A percentile compares a stretch with the other conserved stretches of the same genome.
These are phyloP conservation scores for Papilio aristodemus DNA, from an alignment of 1,140 invertebrate genomes.

Conservation along the genomic window DNA sequence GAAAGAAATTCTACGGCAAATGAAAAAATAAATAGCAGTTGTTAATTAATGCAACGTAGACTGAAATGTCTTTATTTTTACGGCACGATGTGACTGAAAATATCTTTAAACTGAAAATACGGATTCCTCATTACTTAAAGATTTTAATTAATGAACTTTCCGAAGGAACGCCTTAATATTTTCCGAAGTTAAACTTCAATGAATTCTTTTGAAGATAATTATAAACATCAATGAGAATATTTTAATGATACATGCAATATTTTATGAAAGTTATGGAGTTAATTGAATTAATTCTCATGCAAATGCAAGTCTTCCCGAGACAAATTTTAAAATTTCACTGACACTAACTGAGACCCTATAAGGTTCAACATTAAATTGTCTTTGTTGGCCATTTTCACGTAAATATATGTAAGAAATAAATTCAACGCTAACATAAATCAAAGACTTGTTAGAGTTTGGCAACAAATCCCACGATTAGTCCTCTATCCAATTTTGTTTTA, in stretches of 20 bases:
- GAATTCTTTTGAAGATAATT: background rate
- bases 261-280: too few relatives aligned
- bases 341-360: too few relatives aligned
- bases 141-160: constrained; percentile 12
- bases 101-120: background rate
- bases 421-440: background rate
- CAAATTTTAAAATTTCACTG: too few relatives aligned
- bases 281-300: too few relatives aligned
- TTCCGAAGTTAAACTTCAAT: background rate
- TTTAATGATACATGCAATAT: too few relatives aligned
- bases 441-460: background rate
- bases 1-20: background rate
- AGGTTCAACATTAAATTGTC: too few relatives aligned
- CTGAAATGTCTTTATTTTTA: background rate
- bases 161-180: background rate
- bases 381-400: background rate
- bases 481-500: constrained; percentile 8
- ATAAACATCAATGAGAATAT: background rate
- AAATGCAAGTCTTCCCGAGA: too few relatives aligned
- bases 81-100: background rate
- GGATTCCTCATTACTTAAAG: background rate
- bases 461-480: constrained; percentile 11
- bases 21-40: background rate
- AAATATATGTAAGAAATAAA: background rate
- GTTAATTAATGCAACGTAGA: background rate